Evolutionary conservation across 2,797 vertebrate species (phyloP).

Genomic region (Monodelphis domestica): DNA sequence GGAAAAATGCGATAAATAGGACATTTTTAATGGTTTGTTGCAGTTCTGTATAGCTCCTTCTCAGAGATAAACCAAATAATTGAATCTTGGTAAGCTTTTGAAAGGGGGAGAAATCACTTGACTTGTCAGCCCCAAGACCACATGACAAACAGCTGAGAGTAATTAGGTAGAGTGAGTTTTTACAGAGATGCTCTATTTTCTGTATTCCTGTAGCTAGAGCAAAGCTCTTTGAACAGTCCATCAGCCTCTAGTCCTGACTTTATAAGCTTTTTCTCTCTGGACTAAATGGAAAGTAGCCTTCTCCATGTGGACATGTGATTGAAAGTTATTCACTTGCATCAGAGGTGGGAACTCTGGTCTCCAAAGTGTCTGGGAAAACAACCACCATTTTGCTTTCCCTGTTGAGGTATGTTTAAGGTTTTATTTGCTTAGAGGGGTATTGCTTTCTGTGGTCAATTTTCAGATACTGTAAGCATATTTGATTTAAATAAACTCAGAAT

Average conservation of each 20-base stretch:
- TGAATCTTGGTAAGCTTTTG: constrained; percentile 57
- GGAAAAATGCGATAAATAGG: not conserved
- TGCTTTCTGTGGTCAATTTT: not conserved
- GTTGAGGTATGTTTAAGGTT: constrained; percentile 63
- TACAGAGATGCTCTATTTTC: constrained; percentile 45
- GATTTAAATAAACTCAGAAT: constrained; percentile 25
- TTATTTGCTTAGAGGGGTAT: constrained; percentile 4
- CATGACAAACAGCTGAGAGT: constrained; percentile 92
- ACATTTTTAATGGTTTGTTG: not conserved
- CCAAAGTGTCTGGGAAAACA: constrained; percentile 24
- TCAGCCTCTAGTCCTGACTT: constrained; percentile 47
- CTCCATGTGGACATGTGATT: constrained; percentile 50
- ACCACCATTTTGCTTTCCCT: not conserved
- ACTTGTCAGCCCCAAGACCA: constrained; percentile 79
- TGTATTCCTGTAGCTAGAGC: constrained; percentile 3
- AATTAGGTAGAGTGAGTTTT: constrained; percentile 83
- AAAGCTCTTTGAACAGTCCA: constrained; percentile 44
- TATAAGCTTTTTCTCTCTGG: constrained; percentile 44
- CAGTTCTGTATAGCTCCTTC: constrained; percentile 7
- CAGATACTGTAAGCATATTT: not conserved
- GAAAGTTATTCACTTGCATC: constrained; percentile 1
- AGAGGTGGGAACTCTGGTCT: not conserved
- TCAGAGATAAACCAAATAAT: not conserved
- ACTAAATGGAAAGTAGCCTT: constrained; percentile 33
- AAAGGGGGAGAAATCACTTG: constrained; percentile 83